A percentile compares a stretch with the other conserved stretches of the same genome.
phyloP scores from a whole-genome alignment of 2,797 vertebrate genomes.

The Myoxocephalus aenaeus region DNA sequence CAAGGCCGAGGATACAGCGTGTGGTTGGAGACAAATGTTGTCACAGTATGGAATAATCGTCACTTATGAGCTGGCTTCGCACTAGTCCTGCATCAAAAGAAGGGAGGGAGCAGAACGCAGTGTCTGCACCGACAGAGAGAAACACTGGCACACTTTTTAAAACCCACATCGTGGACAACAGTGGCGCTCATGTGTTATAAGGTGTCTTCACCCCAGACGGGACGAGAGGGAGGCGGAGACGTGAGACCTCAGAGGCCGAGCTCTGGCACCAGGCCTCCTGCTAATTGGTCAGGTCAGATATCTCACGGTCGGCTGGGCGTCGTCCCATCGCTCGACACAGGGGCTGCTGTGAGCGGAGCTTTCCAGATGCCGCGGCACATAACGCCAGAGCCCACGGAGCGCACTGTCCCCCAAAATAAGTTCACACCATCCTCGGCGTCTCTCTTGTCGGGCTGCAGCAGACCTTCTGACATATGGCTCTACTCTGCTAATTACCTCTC shows the following conservation, averaged over 20 bases:
- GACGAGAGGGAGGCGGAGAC: constrained; percentile 45
- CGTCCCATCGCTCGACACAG: constrained; percentile 72
- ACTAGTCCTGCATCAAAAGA: constrained; percentile 25
- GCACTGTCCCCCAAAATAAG: constrained; percentile 71
- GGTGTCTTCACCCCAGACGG: constrained; percentile 54
- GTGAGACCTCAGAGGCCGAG: constrained; percentile 57
- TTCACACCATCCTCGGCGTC: constrained; percentile 63
- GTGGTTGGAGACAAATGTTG: constrained; percentile 54
- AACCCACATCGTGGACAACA: constrained; percentile 38
- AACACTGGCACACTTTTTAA: constrained; percentile 46
- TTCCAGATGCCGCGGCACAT: constrained; percentile 84
- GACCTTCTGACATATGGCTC: constrained; percentile 82
- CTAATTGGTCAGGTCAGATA: constrained; percentile 90
- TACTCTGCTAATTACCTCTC: constrained; percentile 68
- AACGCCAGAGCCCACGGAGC: constrained; percentile 71
- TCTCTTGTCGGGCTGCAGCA: constrained; percentile 62
- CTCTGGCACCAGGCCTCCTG: constrained; percentile 81
- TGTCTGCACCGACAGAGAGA: background rate
- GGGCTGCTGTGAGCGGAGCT: constrained; percentile 71
- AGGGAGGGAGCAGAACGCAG: constrained; percentile 12
- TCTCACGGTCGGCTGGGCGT: constrained; percentile 81
- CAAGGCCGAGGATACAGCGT: constrained; percentile 25
- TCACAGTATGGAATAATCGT: constrained; percentile 52
- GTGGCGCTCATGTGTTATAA: constrained; percentile 29
- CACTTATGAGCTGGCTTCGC: constrained; percentile 41